Evolutionary conservation across 1,140 invertebrate species (phyloP), one percentile per base, ranked within the genome.

Genomic region (Ceratina calcarata): DNA sequence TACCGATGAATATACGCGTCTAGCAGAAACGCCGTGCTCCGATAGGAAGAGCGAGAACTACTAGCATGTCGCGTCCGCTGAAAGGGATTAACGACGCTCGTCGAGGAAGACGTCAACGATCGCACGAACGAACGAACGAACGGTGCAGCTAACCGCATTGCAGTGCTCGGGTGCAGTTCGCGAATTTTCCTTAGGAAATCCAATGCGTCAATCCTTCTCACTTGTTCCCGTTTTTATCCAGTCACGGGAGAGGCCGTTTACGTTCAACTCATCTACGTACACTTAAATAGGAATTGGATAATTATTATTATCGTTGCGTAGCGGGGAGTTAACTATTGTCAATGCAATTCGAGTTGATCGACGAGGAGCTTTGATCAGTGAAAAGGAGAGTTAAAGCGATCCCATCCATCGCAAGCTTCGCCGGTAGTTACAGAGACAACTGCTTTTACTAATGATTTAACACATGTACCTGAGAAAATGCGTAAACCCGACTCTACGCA

Each of bases 41-140:
- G 12, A 68, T 55, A 68, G 74, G 65, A 76, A 68, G 65, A 55
- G n/a, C 55, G 74, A 60, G 3, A 20, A 45, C 65, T 37, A 18
- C 49, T 64, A 60, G n/a, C 55, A 57, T 57, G 55, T 57, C 62
- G 37, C 61, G 51, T 16, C 51, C 53, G 66, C 24, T 61, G 75
- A 58, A 70, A 69, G 49, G 75, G 66, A 70, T 77, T 70, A 77
- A 70, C 66, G 75, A 77, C 73, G 51, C 73, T 67, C n/a, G 73
- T 76, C 74, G 55, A 20, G 55, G 10, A 22, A 60, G 65, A 77
- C 62, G 73, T 15, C 15, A 53, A 75, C 73, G n/a, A 22, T 62
- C 70, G 7, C 62, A 57, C 53, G 53, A 76, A 53, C 12, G 45
- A 20, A 53, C 12, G 45, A 20, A n/a, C 20, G 15, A 37, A 10